Percentiles rank a stretch among this genome's conserved stretches.
Evolutionary conservation across 2,888 invertebrate genomes (phyloP).

Genomic region (Zhuqinia jingwanae): DNA sequence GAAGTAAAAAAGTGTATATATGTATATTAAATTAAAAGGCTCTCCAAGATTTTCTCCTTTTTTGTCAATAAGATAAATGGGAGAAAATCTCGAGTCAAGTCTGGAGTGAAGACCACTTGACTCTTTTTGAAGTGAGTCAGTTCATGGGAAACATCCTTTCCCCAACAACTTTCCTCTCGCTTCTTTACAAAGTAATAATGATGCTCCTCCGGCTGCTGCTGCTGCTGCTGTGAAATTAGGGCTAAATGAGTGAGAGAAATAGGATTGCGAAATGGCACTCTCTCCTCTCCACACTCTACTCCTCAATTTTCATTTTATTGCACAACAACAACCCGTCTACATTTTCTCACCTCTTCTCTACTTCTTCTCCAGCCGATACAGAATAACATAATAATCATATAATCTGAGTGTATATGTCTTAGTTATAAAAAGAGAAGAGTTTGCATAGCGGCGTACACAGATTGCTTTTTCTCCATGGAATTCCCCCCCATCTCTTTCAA

Average conservation of each 20-base stretch:
- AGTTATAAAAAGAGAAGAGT: no score
- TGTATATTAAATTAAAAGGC: constrained; percentile 20
- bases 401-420: no score
- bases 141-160: not conserved
- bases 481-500: not conserved
- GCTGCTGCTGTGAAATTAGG: constrained; percentile 1
- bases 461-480: no score
- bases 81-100: constrained; percentile 1
- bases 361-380: no score
- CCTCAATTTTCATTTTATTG: constrained; percentile 31
- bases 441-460: no score
- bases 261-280: constrained; percentile 25
- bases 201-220: not conserved
- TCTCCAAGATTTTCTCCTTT: not conserved
- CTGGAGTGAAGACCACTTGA: constrained; percentile 28
- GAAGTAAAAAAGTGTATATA: not conserved
- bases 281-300: no score
- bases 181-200: constrained; percentile 21
- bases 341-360: not conserved
- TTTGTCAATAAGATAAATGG: not conserved
- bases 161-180: not conserved
- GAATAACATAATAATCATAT: no score
- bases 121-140: constrained; percentile 9
- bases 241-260: constrained; percentile 32
- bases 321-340: not conserved